These are phyloP conservation scores for Cottoperca gobio DNA, from an alignment of 2,797 vertebrate species.

Conservation along the genomic window DNA sequence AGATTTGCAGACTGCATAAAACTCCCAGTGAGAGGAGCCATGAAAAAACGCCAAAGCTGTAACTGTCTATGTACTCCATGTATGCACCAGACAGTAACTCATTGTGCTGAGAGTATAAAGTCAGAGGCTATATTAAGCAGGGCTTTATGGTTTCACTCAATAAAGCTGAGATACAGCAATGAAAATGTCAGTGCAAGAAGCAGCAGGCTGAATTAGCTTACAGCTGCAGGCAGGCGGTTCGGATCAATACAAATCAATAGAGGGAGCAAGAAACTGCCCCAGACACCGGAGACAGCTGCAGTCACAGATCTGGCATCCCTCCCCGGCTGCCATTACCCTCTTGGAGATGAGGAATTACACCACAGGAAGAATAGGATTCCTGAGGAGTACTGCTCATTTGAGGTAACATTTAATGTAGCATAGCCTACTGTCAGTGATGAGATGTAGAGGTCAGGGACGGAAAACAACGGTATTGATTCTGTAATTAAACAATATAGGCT, in stretches of 20 bases:
- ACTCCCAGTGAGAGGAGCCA: background rate
- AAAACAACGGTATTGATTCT: slow-evolving; percentile 34
- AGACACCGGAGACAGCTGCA: slow-evolving; percentile 59
- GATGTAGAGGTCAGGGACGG: slow-evolving; percentile 16
- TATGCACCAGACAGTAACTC: slow-evolving; percentile 14
- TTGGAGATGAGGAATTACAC: slow-evolving; percentile 21
- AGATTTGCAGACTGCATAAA: background rate
- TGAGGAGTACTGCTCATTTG: slow-evolving; percentile 26
- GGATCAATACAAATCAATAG: slow-evolving; percentile 77
- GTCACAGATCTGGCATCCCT: slow-evolving; percentile 25
- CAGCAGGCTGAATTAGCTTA: slow-evolving; percentile 59
- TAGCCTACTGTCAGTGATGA: background rate
- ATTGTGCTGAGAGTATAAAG: slow-evolving; percentile 23
- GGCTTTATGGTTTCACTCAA: slow-evolving; percentile 64
- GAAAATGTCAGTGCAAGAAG: slow-evolving; percentile 71
- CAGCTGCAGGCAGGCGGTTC: slow-evolving; percentile 59
- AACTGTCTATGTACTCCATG: background rate
- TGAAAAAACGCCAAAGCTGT: background rate
- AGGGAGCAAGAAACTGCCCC: slow-evolving; percentile 64
- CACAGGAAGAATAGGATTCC: slow-evolving; percentile 13
- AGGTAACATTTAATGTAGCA: slow-evolving; percentile 20
- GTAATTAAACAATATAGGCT: slow-evolving; percentile 26
- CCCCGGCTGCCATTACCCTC: slow-evolving; percentile 3
- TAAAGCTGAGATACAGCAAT: slow-evolving; percentile 61
- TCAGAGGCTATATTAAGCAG: slow-evolving; percentile 43